Base-by-base conservation (phyloP, 1,140 invertebrate species). In the Sminthurides bifidus region DNA sequence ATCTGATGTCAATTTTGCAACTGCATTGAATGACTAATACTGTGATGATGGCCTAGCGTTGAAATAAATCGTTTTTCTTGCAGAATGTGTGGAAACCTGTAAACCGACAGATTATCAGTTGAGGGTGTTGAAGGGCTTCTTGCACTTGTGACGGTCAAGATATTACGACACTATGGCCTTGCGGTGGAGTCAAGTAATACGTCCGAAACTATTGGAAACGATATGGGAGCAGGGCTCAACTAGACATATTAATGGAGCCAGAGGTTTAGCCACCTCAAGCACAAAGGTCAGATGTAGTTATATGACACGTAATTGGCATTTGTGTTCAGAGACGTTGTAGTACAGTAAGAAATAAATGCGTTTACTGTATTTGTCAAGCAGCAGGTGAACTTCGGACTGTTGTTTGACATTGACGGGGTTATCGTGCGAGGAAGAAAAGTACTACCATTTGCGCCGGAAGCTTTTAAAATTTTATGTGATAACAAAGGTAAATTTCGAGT, bases 371-470 rank as follows among this genome's bases (percentile, higher is more conserved):
- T 26, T 49, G 23, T 51, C 3, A 14, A 46, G 31, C 37, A 53
- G 26, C 29, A 41, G 30, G 15, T 58, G 65, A 48, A 54, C 19
- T 83, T 83, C 69, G 81, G 81, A 17, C 68, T 85, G 5, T 67
- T 84, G 8, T 83, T 84, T 68, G 82, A 85, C 63, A 82, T 84
- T 40, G 82, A 85, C 63, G 82, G 82, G 15, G 82, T 85, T 0
- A 72, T 85, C 60, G 79, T 82, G 0, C 69, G 81, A 43, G 82
- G 82, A 1, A 75, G 75, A 59, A 75, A 74, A 29, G 73, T 82
- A 4, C 65, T 85, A 26, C 75, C 79, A n/a, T 73, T 76, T n/a
- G 81, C 80, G 2, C 72, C 71, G 66, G 76, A 72, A 70, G 74
- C 64, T 64, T 84, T 73, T 56, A 70, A 74, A 31, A 69, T 74